Percentiles rank a stretch among this genome's conserved stretches.
phyloP scores from a whole-genome alignment of 2,888 invertebrate species.

The Meteorus cinctellus region DNA sequence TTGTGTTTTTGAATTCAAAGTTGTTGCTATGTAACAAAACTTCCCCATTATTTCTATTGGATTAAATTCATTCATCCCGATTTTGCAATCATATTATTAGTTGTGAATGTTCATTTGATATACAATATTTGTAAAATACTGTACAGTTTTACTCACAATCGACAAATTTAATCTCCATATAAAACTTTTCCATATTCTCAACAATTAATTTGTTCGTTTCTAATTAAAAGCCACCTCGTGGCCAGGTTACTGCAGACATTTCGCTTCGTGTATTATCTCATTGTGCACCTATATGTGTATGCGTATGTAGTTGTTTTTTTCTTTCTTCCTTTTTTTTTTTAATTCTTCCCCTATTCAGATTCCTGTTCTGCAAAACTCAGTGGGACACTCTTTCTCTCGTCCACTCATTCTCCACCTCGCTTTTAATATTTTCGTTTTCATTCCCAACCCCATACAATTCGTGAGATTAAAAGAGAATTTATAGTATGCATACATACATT shows the following conservation, averaged over 20 bases:
- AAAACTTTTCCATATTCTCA: constrained; percentile 25
- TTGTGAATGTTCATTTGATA: neutral
- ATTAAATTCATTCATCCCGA: neutral
- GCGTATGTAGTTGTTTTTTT: constrained; percentile 34
- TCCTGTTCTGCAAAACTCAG: constrained; percentile 29
- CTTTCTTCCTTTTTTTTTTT: constrained; percentile 36
- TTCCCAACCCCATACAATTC: constrained; percentile 54
- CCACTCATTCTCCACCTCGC: constrained; percentile 35
- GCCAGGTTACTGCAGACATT: constrained; percentile 27
- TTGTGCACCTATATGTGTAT: constrained; percentile 21
- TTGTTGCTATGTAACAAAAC: neutral
- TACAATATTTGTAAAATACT: neutral
- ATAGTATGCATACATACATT: constrained; percentile 50
- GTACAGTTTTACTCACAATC: constrained; percentile 30
- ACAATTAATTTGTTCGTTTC: constrained; percentile 46
- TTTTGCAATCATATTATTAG: neutral
- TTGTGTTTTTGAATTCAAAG: too few relatives aligned
- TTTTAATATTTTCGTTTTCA: constrained; percentile 62
- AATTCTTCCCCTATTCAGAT: constrained; percentile 27
- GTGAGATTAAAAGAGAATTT: constrained; percentile 69
- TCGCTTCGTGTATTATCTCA: constrained; percentile 26
- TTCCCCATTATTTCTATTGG: neutral
- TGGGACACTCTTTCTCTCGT: constrained; percentile 19
- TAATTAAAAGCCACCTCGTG: constrained; percentile 44
- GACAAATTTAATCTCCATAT: constrained; percentile 43